Percentiles rank a stretch among this genome's conserved stretches.
phyloP scores from a whole-genome alignment of 2,113 vertebrate genomes.

The Mirza zaza region DNA sequence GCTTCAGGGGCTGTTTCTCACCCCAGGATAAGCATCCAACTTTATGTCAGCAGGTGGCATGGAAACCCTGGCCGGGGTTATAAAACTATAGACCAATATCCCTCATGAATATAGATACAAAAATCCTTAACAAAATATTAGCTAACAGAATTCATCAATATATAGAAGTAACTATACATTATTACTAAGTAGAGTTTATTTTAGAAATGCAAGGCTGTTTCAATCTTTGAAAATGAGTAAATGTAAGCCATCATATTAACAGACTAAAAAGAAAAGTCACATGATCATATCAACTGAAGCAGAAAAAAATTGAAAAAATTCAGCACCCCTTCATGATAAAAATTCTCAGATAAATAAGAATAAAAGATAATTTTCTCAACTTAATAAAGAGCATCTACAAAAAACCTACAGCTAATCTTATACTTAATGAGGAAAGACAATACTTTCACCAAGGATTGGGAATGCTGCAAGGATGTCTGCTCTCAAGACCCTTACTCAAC shows the following conservation, averaged over 20 bases:
- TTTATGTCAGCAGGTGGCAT: not conserved
- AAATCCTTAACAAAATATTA: slow-evolving; percentile 15
- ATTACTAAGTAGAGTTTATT: not conserved
- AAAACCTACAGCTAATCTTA: not conserved
- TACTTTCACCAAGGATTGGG: too few relatives aligned
- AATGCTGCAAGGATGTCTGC: not conserved
- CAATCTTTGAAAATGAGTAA: not conserved
- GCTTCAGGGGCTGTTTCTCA: not conserved
- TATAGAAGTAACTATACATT: not conserved
- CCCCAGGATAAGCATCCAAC: not conserved
- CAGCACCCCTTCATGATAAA: not conserved
- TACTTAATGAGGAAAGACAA: not conserved
- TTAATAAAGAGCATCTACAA: not conserved
- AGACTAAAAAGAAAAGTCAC: not conserved
- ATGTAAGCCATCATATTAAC: not conserved
- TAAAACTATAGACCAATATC: not conserved
- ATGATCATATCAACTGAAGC: not conserved
- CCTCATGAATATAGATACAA: not conserved
- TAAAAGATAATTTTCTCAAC: not conserved
- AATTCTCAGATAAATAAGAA: not conserved
- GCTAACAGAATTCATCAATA: not conserved
- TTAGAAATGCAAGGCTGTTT: not conserved
- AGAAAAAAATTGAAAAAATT: not conserved
- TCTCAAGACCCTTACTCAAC: not conserved
- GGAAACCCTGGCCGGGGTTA: not conserved